Base-by-base conservation (phyloP, 2,113 vertebrate species). In the Erpornis zantholeuca region DNA sequence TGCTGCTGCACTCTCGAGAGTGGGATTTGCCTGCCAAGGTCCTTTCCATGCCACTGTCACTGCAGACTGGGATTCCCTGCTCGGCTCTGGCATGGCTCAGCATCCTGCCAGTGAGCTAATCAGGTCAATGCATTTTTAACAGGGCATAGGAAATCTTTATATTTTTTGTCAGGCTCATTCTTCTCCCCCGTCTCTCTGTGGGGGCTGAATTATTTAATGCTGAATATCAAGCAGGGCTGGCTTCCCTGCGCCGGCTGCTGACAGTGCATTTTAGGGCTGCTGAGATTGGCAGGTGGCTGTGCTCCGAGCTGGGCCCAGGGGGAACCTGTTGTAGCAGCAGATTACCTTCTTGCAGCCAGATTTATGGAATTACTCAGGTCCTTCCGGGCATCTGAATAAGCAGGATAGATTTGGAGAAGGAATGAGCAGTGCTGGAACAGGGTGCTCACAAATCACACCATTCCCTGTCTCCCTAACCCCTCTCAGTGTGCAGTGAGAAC, bases 191-290 rank as follows among this genome's bases (percentile, higher is more conserved):
- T 68, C 57, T 75, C 88, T 88, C 87, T 13, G 82, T 15, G 47
- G 90, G 86, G 83, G 80, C 93, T 77, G 94, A 88, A 78, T 96
- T 86, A 82, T 86, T 95, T 84, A 92, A 76, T 44, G 80, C 68
- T 63, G 79, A 36, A 53, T 68, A 61, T 10, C 49, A 84, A 75
- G 59, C 80, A 15, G 81, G 28, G 86, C 23, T 22, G 53, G 36
- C 81, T 92, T 85, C 88, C 75, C 61, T 21, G 44, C 0, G 36
- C 76, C 0, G 4, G 40, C 66, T 93, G 94, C 92, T 88, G 95
- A 81, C 76, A 3, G 10, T 10, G 92, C 92, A 27, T 11, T 84
- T 81, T 4, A 2, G 66, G 82, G 63, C 79, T 36, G 75, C 60
- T 6, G 47, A 45, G 82, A 68, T 20, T 40, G 92, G 93, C 81